Conservation (phyloP, 2,113 vertebrate genomes). For the cattle (Bos taurus) region DNA sequence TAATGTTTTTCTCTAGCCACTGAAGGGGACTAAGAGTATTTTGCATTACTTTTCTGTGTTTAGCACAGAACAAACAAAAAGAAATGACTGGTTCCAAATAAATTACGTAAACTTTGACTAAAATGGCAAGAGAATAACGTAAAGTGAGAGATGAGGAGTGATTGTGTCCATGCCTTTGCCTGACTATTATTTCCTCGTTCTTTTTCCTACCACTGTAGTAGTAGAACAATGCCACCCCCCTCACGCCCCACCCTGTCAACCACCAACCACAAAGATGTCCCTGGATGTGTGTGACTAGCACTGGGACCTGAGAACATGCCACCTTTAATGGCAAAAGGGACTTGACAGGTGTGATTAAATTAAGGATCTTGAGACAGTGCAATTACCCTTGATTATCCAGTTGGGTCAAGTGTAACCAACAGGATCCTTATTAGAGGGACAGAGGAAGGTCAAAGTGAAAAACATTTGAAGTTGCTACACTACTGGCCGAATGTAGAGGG, state of each 20-base stretch:
- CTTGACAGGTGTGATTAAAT: not conserved
- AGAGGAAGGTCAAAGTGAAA: rapidly evolving
- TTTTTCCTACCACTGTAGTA: rapidly evolving
- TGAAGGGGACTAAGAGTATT: not conserved
- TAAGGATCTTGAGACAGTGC: not conserved
- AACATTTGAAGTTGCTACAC: rapidly evolving
- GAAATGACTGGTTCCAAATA: not conserved
- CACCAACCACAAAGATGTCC: not conserved
- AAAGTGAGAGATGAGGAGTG: not conserved
- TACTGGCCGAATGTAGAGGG: not conserved
- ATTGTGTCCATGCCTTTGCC: not conserved
- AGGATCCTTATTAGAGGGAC: not conserved
- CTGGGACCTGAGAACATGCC: too few species aligned
- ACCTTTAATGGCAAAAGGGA: not conserved
- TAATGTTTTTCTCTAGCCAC: not conserved
- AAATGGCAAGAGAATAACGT: not conserved
- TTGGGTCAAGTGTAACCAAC: not conserved
- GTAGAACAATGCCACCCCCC: not conserved
- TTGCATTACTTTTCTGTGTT: not conserved
- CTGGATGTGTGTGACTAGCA: not conserved
- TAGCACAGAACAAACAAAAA: not conserved
- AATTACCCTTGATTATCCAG: not conserved
- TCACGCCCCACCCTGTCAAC: not conserved
- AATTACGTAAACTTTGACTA: not conserved
- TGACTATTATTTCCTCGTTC: rapidly evolving